A percentile compares a stretch with the other conserved stretches of the same genome.
Conservation (phyloP, 1,140 invertebrate genomes). For the Cyclina sinensis region DNA sequence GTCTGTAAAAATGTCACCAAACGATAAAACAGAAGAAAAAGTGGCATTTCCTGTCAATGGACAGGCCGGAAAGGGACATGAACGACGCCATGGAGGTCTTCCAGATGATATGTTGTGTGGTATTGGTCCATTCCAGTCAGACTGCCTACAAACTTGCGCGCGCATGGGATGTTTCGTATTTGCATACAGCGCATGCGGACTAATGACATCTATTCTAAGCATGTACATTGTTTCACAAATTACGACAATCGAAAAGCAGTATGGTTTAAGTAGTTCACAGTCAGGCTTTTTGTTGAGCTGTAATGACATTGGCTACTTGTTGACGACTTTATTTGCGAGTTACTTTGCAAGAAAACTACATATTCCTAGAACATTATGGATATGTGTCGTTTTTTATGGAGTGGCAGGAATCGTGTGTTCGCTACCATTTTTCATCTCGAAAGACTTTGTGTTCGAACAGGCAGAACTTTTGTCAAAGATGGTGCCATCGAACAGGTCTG, state of each 20-base stretch:
- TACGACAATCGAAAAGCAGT: conserved; percentile 74
- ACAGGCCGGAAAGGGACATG: not conserved
- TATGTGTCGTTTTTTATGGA: conserved; percentile 63
- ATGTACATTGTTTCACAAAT: conserved; percentile 74
- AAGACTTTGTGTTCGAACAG: conserved; percentile 45
- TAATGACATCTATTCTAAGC: conserved; percentile 60
- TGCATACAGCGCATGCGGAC: conserved; percentile 52
- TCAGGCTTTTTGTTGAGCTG: conserved; percentile 70
- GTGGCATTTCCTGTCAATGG: not conserved
- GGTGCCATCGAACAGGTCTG: not conserved
- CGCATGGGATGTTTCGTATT: conserved; percentile 50
- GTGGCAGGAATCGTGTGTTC: conserved; percentile 68
- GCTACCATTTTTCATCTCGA: conserved; percentile 63
- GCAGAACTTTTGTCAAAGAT: not conserved
- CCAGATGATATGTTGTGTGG: conserved; percentile 59
- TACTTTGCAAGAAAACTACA: conserved; percentile 68
- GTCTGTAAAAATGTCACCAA: too few species aligned
- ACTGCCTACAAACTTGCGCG: conserved; percentile 25
- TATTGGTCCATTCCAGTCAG: conserved; percentile 42
- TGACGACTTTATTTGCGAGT: conserved; percentile 60
- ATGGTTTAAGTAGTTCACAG: conserved; percentile 70
- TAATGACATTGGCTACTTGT: conserved; percentile 71
- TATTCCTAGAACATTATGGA: conserved; percentile 70
- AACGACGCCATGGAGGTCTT: not conserved
- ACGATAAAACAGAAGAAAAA: not conserved